Evolutionary conservation across 2,113 vertebrate genomes (phyloP), one percentile per base, ranked within the genome.

Genomic region (Scolopax mira): DNA sequence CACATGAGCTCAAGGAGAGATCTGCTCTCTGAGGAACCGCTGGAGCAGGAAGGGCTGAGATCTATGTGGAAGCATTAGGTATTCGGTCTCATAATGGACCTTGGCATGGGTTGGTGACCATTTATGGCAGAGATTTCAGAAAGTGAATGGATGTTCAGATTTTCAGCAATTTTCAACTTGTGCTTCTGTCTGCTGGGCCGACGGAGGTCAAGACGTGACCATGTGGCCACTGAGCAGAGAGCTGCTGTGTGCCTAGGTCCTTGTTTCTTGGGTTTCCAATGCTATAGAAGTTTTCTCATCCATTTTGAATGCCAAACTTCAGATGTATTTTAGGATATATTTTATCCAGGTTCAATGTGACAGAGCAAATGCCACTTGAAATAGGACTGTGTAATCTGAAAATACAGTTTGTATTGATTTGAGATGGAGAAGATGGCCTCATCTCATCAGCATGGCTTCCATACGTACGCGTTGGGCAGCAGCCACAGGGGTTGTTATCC

Each of bases 221-320:
- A 8, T 16, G 27, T 49, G 61, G 35, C 23, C 61, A 31, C 16
- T 3, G 8, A 25, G 13, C 37, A 57, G 39, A 52, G 42, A 61
- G 23, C 39, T 61, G 33, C 73, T 30, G 8, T 3, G 12, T 9
- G 13, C 57, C 14, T 3, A 2, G 13, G 13, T 39, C 23, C n/a
- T 75, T 24, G 5, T 23, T 69, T 30, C 71, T 61, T 42, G 77
- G 16, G 10, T 73, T 60, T 46, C n/a, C 39, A 42, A 0, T 8
- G 4, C 46, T 10, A 10, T 0, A 39, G 48, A 61, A 30, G 14
- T 35, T 77, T 39, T 33, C 18, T 72, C 0, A 0, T 49, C 23
- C 42, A 23, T 48, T 37, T 12, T 1, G 0, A 52, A 30, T 9
- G 23, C 39, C 2, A 1, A 35, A 24, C 35, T 65, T 54, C 5